phyloP scores from a whole-genome alignment of 2,888 invertebrate species.

The Oxyteleia sp. region DNA sequence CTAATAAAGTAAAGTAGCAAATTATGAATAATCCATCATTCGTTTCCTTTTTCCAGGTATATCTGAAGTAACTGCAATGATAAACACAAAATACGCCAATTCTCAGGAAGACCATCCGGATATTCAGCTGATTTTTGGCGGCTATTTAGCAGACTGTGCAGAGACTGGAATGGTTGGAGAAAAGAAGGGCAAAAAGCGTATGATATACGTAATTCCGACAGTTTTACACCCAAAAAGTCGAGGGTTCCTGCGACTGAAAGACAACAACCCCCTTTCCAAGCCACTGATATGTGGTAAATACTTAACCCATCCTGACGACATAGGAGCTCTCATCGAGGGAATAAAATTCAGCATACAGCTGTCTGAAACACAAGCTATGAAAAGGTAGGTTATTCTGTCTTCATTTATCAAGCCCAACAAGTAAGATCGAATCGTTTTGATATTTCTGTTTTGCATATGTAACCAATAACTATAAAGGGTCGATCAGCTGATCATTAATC shows the following conservation, averaged over 20 bases:
- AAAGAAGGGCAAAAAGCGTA: slow-evolving; percentile 90
- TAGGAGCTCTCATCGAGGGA: slow-evolving; percentile 93
- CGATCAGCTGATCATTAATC: too few species aligned
- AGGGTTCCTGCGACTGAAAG: slow-evolving; percentile 92
- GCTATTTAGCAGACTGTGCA: slow-evolving; percentile 95
- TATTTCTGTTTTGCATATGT: neutral
- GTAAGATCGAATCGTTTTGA: too few species aligned
- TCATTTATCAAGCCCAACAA: too few species aligned
- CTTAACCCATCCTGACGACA: slow-evolving; percentile 93
- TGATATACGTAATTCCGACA: slow-evolving; percentile 93
- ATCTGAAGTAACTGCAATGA: slow-evolving; percentile 95
- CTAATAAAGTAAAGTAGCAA: too few species aligned
- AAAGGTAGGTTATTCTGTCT: slow-evolving; percentile 79
- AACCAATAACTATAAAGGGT: too few species aligned
- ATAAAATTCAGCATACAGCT: slow-evolving; percentile 93
- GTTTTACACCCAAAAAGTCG: slow-evolving; percentile 95
- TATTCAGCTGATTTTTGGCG: slow-evolving; percentile 95
- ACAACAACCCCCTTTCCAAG: slow-evolving; percentile 93
- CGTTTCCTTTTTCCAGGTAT: slow-evolving; percentile 89
- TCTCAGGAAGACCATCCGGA: slow-evolving; percentile 93
- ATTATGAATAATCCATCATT: too few species aligned
- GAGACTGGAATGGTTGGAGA: slow-evolving; percentile 96
- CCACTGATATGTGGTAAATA: slow-evolving; percentile 96
- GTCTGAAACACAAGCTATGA: slow-evolving; percentile 91
- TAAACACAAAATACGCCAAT: slow-evolving; percentile 93